Percentiles rank a stretch among this genome's conserved stretches.
Evolutionary conservation across 2,888 invertebrate genomes (phyloP).

Genomic region (Stratiomys singularior): DNA sequence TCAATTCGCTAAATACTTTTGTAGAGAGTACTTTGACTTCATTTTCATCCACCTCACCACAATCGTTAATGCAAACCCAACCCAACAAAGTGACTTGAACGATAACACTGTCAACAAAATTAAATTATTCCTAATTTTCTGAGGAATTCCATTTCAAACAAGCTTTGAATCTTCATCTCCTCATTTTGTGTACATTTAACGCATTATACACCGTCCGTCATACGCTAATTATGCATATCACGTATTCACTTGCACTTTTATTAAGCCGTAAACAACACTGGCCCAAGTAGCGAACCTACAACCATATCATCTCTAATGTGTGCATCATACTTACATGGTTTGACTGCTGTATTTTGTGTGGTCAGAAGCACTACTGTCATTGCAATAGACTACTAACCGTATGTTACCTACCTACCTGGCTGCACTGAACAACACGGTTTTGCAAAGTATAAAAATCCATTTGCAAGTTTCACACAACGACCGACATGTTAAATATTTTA

Average conservation of each 20-base stretch:
- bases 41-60: no score
- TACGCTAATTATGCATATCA: constrained; percentile 8
- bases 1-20: no score
- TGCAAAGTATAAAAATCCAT: background rate
- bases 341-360: background rate
- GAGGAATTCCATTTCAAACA: background rate
- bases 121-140: background rate
- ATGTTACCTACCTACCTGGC: background rate
- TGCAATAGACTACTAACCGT: background rate
- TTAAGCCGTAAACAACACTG: background rate
- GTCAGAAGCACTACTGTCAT: background rate
- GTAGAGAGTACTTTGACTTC: no score
- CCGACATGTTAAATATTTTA: constrained; percentile 13
- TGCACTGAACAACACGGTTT: background rate
- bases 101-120: background rate
- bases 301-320: background rate
- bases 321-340: background rate
- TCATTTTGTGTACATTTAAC: background rate
- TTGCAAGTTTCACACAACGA: background rate
- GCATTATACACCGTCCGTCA: constrained; percentile 4
- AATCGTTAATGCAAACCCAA: no score
- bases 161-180: constrained; percentile 5
- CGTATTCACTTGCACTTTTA: constrained; percentile 31
- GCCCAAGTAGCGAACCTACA: background rate
- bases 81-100: background rate